Evolutionary conservation across 2,888 invertebrate species (phyloP).

Genomic region (Diadromus collaris): DNA sequence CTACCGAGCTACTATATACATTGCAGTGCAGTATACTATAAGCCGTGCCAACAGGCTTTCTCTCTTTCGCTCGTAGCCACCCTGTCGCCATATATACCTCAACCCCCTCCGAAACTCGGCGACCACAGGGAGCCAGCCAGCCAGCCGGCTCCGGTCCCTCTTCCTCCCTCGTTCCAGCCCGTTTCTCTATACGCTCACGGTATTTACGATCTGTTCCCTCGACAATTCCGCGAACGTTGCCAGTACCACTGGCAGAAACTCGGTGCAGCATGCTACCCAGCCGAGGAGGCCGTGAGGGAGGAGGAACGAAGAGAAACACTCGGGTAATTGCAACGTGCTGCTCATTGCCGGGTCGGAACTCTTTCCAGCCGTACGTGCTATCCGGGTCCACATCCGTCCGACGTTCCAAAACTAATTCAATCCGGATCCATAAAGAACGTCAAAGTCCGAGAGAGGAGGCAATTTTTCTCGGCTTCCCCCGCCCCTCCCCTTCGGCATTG

Average conservation of each 20-base stretch:
- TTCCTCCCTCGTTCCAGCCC: neutral
- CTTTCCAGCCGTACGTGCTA: conserved; percentile 12
- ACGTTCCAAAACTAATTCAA: conserved; percentile 29
- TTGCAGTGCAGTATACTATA: conserved; percentile 15
- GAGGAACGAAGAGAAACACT: conserved; percentile 4
- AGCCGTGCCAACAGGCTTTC: conserved; percentile 25
- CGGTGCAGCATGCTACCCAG: conserved; percentile 8
- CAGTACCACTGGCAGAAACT: conserved; percentile 34
- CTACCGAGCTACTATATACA: neutral
- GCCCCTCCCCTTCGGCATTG: neutral
- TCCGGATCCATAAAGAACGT: conserved; percentile 10
- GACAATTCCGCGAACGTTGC: conserved; percentile 48
- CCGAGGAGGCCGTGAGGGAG: neutral
- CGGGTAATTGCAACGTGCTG: conserved; percentile 51
- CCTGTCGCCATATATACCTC: conserved; percentile 40
- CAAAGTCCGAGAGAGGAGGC: neutral
- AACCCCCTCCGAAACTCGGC: conserved; percentile 34
- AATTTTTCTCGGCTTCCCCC: neutral
- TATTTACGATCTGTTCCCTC: conserved; percentile 58
- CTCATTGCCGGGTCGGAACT: conserved; percentile 35
- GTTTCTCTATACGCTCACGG: conserved; percentile 23
- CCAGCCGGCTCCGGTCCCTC: conserved; percentile 22
- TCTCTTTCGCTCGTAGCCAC: conserved; percentile 34
- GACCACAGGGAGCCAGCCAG: conserved; percentile 41
- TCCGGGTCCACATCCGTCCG: neutral